Percentiles rank a stretch among this genome's conserved stretches.
Conservation (phyloP, 2,113 vertebrate genomes). For the Sarotherodon lohbergeri region DNA sequence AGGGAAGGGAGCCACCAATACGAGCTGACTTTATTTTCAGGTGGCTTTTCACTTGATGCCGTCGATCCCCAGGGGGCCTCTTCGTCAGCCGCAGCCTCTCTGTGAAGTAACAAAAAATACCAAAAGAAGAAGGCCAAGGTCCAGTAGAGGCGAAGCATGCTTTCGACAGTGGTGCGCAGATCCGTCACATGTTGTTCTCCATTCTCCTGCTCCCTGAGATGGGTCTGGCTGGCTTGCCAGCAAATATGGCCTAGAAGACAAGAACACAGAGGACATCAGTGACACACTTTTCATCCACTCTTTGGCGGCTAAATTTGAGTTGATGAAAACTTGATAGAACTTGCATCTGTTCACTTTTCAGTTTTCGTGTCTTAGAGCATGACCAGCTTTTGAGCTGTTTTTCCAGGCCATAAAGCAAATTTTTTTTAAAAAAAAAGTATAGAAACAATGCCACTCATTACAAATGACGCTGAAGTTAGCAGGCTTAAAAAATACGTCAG, state of each 20-base stretch:
- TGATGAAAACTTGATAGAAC: neutral
- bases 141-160: conserved; percentile 62
- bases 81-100: conserved; percentile 42
- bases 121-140: conserved; percentile 56
- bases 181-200: conserved; percentile 67
- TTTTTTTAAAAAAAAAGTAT: neutral
- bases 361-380: neutral
- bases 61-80: conserved; percentile 40
- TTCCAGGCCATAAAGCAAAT: neutral
- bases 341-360: conserved; percentile 6
- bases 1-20: conserved; percentile 26
- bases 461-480: conserved; percentile 18
- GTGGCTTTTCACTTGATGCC: neutral
- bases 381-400: conserved; percentile 21
- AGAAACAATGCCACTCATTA: conserved; percentile 7
- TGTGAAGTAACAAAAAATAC: conserved; percentile 44
- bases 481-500: conserved; percentile 2
- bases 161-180: conserved; percentile 41
- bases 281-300: conserved; percentile 31
- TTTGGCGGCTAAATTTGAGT: neutral
- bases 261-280: conserved; percentile 33
- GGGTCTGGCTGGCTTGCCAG: neutral
- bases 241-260: conserved; percentile 57
- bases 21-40: neutral
- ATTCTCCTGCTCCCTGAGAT: conserved; percentile 43